These are phyloP conservation scores for Osmerus eperlanus DNA, from an alignment of 2,113 vertebrate genomes.

Conservation along the genomic window DNA sequence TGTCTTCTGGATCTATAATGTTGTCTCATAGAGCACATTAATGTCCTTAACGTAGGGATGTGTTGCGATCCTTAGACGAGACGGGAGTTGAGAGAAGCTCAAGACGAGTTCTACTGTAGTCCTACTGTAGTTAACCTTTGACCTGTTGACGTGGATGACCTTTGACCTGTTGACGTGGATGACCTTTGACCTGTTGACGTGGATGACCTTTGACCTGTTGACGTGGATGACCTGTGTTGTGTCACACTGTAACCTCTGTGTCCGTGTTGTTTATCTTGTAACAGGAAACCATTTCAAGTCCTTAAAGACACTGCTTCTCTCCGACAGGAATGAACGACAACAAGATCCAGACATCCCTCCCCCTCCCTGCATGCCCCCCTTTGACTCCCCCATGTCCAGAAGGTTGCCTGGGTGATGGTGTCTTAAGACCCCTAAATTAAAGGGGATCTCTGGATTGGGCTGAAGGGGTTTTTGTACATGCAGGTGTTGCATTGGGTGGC, in stretches of 20 bases:
- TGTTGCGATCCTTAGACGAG: too few relatives aligned
- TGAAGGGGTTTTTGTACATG: conserved; percentile 7
- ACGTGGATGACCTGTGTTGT: not conserved
- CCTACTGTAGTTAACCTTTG: not conserved
- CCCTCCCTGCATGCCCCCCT: conserved; percentile 14
- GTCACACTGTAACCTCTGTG: conserved; percentile 17
- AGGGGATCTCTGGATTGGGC: conserved; percentile 17
- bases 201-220: too few relatives aligned
- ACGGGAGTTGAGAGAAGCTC: too few relatives aligned
- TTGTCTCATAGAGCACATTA: too few relatives aligned
- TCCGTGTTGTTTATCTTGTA: conserved; percentile 44
- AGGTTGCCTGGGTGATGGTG: conserved; percentile 43
- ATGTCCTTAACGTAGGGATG: too few relatives aligned
- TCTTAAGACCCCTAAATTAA: conserved; percentile 25
- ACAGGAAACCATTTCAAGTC: conserved; percentile 58
- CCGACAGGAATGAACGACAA: conserved; percentile 59
- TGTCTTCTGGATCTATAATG: too few relatives aligned
- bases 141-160: not conserved
- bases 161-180: too few relatives aligned
- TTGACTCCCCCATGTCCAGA: conserved; percentile 16
- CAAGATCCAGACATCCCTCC: conserved; percentile 36
- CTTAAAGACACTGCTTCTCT: conserved; percentile 68
- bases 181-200: too few relatives aligned
- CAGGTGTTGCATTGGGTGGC: not conserved
- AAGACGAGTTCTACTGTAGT: not conserved